phyloP scores from a whole-genome alignment of 2,797 vertebrate species.

The Malacoctenus gilli region DNA sequence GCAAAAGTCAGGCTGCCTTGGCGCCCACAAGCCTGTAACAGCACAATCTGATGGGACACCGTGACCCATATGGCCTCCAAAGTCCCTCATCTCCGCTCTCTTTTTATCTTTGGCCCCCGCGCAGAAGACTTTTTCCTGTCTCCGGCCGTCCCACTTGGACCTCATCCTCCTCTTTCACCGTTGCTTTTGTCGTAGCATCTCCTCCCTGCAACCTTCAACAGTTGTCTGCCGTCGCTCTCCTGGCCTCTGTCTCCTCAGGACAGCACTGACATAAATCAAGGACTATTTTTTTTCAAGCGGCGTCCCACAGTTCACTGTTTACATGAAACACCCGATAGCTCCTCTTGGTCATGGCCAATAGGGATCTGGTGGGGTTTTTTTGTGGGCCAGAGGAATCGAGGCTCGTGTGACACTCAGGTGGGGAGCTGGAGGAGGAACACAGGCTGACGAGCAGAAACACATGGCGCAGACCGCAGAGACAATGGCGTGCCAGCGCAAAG shows the following conservation, averaged over 20 bases:
- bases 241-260: constrained; percentile 10
- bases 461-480: constrained; percentile 61
- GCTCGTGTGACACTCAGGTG: constrained; percentile 53
- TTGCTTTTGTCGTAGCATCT: constrained; percentile 15
- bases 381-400: constrained; percentile 32
- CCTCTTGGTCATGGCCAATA: constrained; percentile 27
- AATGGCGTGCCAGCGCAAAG: constrained; percentile 64
- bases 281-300: not conserved
- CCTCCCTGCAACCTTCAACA: not conserved
- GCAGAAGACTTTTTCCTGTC: constrained; percentile 24
- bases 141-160: constrained; percentile 14
- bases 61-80: constrained; percentile 36
- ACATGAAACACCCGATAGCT: constrained; percentile 24
- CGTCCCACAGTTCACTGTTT: constrained; percentile 10
- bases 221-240: not conserved
- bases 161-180: constrained; percentile 36
- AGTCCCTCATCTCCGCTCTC: constrained; percentile 17
- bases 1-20: constrained; percentile 54
- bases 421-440: constrained; percentile 32
- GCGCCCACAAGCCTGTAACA: constrained; percentile 46
- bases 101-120: constrained; percentile 22
- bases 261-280: constrained; percentile 1
- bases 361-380: constrained; percentile 39
- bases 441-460: constrained; percentile 76
- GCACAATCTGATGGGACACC: constrained; percentile 57